Percentiles rank a stretch among this genome's conserved stretches.
Conservation (phyloP, 2,888 invertebrate genomes). For the Acrobeloides nanus region DNA sequence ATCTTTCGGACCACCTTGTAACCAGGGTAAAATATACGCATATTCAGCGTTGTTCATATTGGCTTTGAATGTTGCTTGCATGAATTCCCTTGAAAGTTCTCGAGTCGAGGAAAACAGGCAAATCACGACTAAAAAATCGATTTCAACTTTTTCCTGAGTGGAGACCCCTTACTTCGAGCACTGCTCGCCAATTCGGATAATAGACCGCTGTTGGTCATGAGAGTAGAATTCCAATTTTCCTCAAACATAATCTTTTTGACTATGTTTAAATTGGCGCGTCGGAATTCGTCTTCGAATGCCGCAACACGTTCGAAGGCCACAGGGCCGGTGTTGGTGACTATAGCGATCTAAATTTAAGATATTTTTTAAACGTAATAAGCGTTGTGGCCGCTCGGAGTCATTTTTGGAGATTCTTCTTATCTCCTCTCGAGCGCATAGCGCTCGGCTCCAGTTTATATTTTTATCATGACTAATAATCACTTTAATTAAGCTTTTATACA, state of each 20-base stretch:
- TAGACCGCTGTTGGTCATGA: conserved; percentile 38
- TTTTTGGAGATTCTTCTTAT: no score
- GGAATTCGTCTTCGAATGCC: conserved; percentile 50
- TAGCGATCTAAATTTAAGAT: conserved; percentile 37
- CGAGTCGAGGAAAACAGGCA: conserved; percentile 49
- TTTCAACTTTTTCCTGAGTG: background rate
- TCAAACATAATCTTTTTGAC: conserved; percentile 44
- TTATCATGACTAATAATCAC: no score
- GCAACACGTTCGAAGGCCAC: conserved; percentile 42
- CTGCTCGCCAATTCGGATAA: conserved; percentile 37
- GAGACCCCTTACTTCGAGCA: conserved; percentile 33
- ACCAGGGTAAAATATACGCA: conserved; percentile 47
- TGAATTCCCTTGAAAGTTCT: conserved; percentile 41
- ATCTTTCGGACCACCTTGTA: conserved; percentile 43
- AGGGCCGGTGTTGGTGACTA: conserved; percentile 49
- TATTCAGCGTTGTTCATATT: conserved; percentile 38
- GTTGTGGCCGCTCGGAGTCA: background rate
- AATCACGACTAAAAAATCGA: conserved; percentile 31
- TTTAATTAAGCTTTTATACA: no score
- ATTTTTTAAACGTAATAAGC: background rate
- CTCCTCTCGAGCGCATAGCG: no score
- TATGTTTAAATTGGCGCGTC: conserved; percentile 29
- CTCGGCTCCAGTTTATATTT: no score
- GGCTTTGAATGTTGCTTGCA: conserved; percentile 27
- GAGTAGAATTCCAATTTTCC: conserved; percentile 36